phyloP scores from a whole-genome alignment of 2,113 vertebrate species.

The Menidia beryllina region DNA sequence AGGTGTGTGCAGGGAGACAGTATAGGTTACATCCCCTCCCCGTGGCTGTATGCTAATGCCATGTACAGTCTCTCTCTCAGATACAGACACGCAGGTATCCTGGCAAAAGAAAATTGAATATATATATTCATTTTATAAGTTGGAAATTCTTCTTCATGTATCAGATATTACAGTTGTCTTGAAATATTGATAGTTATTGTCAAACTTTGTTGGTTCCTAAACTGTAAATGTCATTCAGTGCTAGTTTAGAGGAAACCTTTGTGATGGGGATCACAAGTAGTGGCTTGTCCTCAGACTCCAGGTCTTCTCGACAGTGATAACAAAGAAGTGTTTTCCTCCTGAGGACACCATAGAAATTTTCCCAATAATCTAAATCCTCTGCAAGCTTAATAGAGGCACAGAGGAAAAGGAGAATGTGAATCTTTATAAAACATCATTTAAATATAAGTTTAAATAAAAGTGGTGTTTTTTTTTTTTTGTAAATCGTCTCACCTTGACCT shows the following conservation, averaged over 20 bases:
- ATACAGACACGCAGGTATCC: conserved; percentile 46
- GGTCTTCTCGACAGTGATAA: conserved; percentile 71
- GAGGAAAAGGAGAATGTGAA: conserved; percentile 3
- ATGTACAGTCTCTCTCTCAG: conserved; percentile 76
- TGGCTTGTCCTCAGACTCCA: conserved; percentile 68
- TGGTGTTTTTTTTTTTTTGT: too few species aligned
- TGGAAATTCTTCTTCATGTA: background rate
- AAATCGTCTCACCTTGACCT: conserved; percentile 64
- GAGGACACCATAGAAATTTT: conserved; percentile 79
- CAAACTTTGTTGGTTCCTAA: background rate
- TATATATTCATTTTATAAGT: background rate
- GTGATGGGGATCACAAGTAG: conserved; percentile 82
- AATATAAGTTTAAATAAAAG: too few species aligned
- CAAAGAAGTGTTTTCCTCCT: conserved; percentile 83
- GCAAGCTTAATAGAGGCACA: conserved; percentile 65
- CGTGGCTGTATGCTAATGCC: conserved; percentile 81
- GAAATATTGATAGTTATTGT: background rate
- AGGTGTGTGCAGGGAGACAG: conserved; percentile 70
- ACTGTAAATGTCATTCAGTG: background rate
- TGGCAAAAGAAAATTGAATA: conserved; percentile 7
- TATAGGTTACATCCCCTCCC: conserved; percentile 81
- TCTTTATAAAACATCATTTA: conserved; percentile 1
- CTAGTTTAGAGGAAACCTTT: conserved; percentile 77
- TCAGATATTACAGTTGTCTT: background rate
- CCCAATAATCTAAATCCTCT: conserved; percentile 71